Evolutionary conservation across 1,140 invertebrate species (phyloP).

Genomic region (Hesperophylax magnus): DNA sequence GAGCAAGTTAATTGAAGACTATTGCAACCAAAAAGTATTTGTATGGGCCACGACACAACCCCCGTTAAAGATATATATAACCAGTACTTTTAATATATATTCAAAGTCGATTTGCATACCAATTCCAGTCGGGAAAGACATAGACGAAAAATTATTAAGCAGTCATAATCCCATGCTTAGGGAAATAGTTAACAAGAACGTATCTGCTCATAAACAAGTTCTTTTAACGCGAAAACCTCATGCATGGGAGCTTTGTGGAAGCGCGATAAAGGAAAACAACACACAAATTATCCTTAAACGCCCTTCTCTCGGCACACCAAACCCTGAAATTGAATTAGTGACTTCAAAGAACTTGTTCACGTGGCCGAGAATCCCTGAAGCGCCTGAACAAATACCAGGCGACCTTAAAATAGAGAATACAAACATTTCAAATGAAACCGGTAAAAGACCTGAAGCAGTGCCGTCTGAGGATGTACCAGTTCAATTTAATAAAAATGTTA

Average conservation of each 20-base stretch:
- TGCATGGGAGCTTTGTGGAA: slow-evolving; percentile 34
- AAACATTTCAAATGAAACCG: too few relatives aligned
- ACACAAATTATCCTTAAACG: background rate
- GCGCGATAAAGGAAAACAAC: background rate
- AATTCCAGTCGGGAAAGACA: background rate
- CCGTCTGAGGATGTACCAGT: too few relatives aligned
- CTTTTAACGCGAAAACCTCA: slow-evolving; percentile 23
- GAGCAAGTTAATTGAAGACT: slow-evolving; percentile 22
- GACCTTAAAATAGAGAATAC: too few relatives aligned
- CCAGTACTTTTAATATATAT: slow-evolving; percentile 17
- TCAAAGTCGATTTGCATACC: slow-evolving; percentile 10
- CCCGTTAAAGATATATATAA: slow-evolving; percentile 25
- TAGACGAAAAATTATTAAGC: background rate
- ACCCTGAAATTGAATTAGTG: background rate
- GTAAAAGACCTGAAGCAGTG: too few relatives aligned
- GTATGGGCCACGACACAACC: slow-evolving; percentile 9
- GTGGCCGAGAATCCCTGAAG: background rate
- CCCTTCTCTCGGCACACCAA: background rate
- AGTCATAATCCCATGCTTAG: slow-evolving; percentile 21
- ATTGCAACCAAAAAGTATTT: background rate
- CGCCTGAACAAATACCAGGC: background rate
- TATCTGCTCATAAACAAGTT: background rate
- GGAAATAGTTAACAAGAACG: slow-evolving; percentile 1
- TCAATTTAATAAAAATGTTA: too few relatives aligned
- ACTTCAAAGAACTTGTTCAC: slow-evolving; percentile 10